Conservation (phyloP, 1,140 invertebrate genomes). For the Ridgeia piscesae region DNA sequence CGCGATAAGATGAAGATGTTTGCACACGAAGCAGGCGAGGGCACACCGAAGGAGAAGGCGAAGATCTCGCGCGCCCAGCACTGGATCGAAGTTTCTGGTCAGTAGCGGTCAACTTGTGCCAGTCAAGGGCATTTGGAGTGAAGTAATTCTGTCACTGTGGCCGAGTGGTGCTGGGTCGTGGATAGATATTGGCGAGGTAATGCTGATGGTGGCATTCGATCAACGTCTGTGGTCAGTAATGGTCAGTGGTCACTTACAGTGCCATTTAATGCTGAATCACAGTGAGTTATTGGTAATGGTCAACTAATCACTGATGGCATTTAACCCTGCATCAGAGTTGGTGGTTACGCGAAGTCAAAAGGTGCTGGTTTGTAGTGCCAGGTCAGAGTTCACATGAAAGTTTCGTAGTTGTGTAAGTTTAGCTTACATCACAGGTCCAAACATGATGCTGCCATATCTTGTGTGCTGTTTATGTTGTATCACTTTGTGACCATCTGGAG, state of each 20-base stretch:
- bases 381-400: neutral
- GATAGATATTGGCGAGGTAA: no score
- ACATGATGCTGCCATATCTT: neutral
- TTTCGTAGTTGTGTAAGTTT: neutral
- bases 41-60: slow-evolving; percentile 49
- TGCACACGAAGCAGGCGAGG: slow-evolving; percentile 56
- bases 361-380: neutral
- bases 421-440: neutral
- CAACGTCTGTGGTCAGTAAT: neutral
- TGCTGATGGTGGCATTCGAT: no score
- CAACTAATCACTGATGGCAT: neutral
- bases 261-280: neutral
- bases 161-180: neutral
- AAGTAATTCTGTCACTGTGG: neutral
- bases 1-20: slow-evolving; percentile 61
- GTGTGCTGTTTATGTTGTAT: neutral
- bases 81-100: slow-evolving; percentile 8
- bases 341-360: neutral
- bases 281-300: neutral
- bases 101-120: neutral
- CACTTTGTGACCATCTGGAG: neutral
- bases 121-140: neutral
- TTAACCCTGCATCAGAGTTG: neutral
- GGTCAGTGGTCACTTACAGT: neutral
- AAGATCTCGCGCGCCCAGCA: slow-evolving; percentile 46